Evolutionary conservation across 2,888 invertebrate species (phyloP).

Genomic region (Drosophila macrothrix): DNA sequence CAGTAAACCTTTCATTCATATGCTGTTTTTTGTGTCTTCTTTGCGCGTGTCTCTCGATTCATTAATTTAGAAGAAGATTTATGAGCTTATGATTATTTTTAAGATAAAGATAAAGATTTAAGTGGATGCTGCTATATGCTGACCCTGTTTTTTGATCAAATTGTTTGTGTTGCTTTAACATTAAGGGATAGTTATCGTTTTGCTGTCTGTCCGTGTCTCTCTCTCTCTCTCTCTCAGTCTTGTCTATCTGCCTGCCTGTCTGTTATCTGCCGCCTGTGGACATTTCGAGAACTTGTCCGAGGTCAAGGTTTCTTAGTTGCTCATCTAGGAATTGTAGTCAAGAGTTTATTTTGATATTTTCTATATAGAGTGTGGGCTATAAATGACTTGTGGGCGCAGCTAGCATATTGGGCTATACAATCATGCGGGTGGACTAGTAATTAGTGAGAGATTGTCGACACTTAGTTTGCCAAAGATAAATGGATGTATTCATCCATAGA

Average conservation of each 20-base stretch:
- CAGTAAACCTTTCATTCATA: neutral
- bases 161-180: slow-evolving; percentile 49
- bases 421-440: neutral
- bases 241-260: slow-evolving; percentile 11
- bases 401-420: too few relatives aligned
- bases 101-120: slow-evolving; percentile 59
- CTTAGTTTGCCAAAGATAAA: neutral
- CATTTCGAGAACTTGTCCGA: slow-evolving; percentile 42
- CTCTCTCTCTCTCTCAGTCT: neutral
- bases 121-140: slow-evolving; percentile 31
- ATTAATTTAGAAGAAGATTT: slow-evolving; percentile 68
- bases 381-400: neutral
- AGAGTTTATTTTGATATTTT: slow-evolving; percentile 1
- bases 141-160: slow-evolving; percentile 64
- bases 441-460: neutral
- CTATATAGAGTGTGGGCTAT: neutral
- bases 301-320: slow-evolving; percentile 43
- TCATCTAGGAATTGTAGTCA: slow-evolving; percentile 17
- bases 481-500: too few relatives aligned
- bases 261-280: slow-evolving; percentile 8
- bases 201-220: neutral
- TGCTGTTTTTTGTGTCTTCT: slow-evolving; percentile 20
- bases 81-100: slow-evolving; percentile 71
- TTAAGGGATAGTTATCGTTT: slow-evolving; percentile 9
- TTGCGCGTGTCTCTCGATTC: slow-evolving; percentile 64